Evolutionary conservation across 1,140 invertebrate genomes (phyloP), one percentile per base, ranked within the genome.

Genomic region (Cecropterus lyciades): DNA sequence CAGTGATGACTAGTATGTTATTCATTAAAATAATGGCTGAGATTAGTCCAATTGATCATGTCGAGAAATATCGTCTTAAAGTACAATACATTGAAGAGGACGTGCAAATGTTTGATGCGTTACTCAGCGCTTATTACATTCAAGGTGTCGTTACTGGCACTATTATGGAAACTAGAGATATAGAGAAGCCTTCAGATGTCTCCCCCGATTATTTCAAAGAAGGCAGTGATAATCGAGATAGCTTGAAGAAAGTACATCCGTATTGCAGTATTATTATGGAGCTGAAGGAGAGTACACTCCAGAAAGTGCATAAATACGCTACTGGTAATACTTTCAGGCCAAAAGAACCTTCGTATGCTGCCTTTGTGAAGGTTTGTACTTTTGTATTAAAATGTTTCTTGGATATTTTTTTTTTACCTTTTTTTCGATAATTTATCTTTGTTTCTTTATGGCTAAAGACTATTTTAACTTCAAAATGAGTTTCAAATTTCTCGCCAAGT

Each of bases 21-120:
- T 76, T 92, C 0, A 27, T 84, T 0, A 79, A 75, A 55, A 51
- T 92, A 4, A 82, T 92, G 71, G 55, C 82, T 10, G 85, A 92
- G 79, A 74, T 92, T 8, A 89, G 77, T 65, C 73, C 83, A 2
- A 94, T 97, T 13, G 97, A 98, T 92, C 96, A 96, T 0, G 94
- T 96, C 0, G 93, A 95, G 48, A 97, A 97, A 80, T 93, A 95
- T 40, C 87, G 93, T 0, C 79, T 97, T 0, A 96, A 96, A 83
- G 89, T 95, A 4, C 80, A 93, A 46, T 96, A 96, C 60, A 84
- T 94, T 9, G 80, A 93, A 10, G 94, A 96, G 77, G 95, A 96
- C 72, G 92, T 95, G 0, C 69, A 84, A 53, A 84, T 82, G 71
- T 85, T 89, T 46, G 84, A 93, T 42, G 68, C 74, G 5, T 68